These are phyloP conservation scores for Tympanoctomys barrerae DNA, from an alignment of 2,797 vertebrate genomes.

Conservation along the genomic window DNA sequence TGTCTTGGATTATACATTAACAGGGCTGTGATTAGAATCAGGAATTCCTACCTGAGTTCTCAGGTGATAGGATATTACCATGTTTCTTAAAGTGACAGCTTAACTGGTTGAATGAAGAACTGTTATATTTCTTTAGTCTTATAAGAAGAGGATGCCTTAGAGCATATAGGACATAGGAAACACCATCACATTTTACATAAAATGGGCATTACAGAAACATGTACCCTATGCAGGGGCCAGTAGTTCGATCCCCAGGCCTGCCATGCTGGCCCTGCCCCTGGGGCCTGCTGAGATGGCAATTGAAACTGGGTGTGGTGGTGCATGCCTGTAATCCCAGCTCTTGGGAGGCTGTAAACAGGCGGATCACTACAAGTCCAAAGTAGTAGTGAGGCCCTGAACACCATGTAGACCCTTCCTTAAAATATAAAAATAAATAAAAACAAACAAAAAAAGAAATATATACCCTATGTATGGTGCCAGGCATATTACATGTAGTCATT, in stretches of 20 bases:
- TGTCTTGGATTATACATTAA: neutral
- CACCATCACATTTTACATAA: neutral
- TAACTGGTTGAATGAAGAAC: neutral
- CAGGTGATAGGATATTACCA: neutral
- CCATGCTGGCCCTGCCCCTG: too few species aligned
- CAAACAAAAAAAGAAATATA: too few species aligned
- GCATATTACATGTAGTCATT: neutral
- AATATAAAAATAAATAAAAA: too few species aligned
- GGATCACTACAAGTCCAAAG: too few species aligned
- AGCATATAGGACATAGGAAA: neutral
- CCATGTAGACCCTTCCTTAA: too few species aligned
- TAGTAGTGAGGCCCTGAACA: too few species aligned
- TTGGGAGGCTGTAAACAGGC: too few species aligned
- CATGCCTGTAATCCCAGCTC: too few species aligned
- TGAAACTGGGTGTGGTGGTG: too few species aligned
- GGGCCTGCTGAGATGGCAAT: too few species aligned
- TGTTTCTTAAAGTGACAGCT: constrained; percentile 6
- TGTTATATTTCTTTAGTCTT: neutral
- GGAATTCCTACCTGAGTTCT: neutral
- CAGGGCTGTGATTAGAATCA: neutral
- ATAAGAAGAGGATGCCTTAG: neutral
- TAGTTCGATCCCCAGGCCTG: too few species aligned
- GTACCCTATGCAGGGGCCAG: too few species aligned
- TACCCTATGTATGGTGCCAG: neutral
- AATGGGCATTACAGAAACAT: neutral